phyloP scores from a whole-genome alignment of 2,113 vertebrate species.

The Eidolon helvum region DNA sequence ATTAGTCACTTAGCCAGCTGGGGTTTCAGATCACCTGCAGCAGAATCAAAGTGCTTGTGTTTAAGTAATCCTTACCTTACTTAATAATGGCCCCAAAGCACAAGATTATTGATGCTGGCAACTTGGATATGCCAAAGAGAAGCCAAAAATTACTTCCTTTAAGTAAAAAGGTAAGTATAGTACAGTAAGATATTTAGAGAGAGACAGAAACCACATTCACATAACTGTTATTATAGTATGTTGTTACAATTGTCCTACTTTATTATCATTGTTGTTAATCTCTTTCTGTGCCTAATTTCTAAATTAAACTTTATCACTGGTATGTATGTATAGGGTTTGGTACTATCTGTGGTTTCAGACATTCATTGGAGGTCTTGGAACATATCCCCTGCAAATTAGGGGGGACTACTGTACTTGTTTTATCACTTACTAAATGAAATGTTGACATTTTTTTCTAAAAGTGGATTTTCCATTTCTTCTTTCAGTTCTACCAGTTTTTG shows the following conservation, averaged over 20 bases:
- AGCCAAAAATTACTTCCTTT: not conserved
- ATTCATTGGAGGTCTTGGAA: not conserved
- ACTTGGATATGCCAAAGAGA: not conserved
- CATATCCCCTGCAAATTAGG: not conserved
- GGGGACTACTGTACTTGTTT: not conserved
- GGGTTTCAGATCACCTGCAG: not conserved
- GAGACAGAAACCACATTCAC: not conserved
- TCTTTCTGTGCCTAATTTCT: not conserved
- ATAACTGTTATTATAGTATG: not conserved
- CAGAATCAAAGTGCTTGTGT: not conserved
- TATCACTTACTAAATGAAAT: not conserved
- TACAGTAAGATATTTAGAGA: not conserved
- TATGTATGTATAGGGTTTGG: not conserved
- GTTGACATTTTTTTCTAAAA: not conserved
- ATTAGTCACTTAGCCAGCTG: not conserved
- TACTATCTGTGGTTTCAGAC: not conserved
- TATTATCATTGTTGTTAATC: not conserved
- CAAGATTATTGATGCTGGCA: not conserved
- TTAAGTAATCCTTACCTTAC: not conserved
- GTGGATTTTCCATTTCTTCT: not conserved
- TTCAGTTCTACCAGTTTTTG: not conserved
- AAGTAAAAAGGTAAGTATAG: not conserved
- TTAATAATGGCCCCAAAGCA: not conserved
- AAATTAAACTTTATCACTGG: not conserved
- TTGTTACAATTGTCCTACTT: not conserved